Percentiles rank a stretch among this genome's conserved stretches.
phyloP scores from a whole-genome alignment of 2,888 invertebrate genomes.

The Drosophila affinis region DNA sequence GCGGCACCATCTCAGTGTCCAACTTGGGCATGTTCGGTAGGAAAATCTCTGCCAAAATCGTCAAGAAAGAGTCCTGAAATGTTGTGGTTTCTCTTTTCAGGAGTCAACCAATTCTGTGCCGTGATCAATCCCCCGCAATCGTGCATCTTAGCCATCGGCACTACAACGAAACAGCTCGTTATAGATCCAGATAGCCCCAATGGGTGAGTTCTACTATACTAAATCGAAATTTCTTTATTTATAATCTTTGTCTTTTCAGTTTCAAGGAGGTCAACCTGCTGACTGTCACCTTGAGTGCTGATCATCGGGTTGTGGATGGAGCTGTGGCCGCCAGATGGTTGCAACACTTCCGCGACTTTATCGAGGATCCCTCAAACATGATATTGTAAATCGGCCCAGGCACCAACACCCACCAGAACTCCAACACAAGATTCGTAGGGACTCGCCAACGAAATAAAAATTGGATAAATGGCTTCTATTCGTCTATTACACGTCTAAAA shows the following conservation, averaged over 20 bases:
- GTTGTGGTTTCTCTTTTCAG: constrained; percentile 82
- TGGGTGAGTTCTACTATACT: constrained; percentile 86
- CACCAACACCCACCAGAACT: constrained; percentile 20
- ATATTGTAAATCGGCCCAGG: constrained; percentile 88
- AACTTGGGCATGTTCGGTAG: constrained; percentile 97
- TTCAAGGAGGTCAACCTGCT: constrained; percentile 90
- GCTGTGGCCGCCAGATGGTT: constrained; percentile 99
- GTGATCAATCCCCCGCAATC: constrained; percentile 98
- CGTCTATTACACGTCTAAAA: constrained; percentile 39
- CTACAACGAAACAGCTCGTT: constrained; percentile 89
- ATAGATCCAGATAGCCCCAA: constrained; percentile 88
- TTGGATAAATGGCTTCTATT: constrained; percentile 35
- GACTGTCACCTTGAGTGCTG: constrained; percentile 96
- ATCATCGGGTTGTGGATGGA: constrained; percentile 98
- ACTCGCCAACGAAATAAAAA: constrained; percentile 1
- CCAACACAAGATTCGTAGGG: constrained; percentile 18
- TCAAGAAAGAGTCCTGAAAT: background rate
- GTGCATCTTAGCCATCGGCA: constrained; percentile 95
- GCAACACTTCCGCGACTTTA: constrained; percentile 91
- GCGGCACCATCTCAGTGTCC: constrained; percentile 97
- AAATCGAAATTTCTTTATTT: background rate
- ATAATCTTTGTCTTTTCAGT: constrained; percentile 83
- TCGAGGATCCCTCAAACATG: constrained; percentile 97
- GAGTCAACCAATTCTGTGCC: constrained; percentile 94
- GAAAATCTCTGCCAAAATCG: constrained; percentile 45